A percentile compares a stretch with the other conserved stretches of the same genome.
Conservation (phyloP, 2,113 vertebrate genomes). For the Puntigrus tetrazona region DNA sequence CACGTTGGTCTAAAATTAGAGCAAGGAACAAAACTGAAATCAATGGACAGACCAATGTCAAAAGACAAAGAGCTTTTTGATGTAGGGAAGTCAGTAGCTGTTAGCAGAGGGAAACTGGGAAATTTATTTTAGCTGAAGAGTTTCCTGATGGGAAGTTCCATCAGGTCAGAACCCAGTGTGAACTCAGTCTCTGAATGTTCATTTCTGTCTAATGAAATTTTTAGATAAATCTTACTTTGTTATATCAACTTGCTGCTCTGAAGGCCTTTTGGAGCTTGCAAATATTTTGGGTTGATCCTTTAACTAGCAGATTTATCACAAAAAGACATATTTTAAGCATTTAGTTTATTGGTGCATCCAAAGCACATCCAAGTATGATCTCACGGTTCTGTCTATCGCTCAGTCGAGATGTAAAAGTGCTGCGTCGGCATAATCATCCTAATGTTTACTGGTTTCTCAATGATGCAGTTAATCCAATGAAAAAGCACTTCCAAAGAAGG, state of each 20-base stretch:
- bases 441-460: conserved; percentile 1
- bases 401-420: conserved; percentile 46
- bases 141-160: conserved; percentile 53
- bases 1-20: conserved; percentile 6
- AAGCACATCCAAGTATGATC: not conserved
- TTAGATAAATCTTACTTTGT: not conserved
- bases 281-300: not conserved
- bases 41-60: conserved; percentile 14
- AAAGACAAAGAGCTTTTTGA: conserved; percentile 31
- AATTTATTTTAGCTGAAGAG: conserved; percentile 46
- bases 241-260: not conserved
- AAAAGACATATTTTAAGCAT: not conserved
- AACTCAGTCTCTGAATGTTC: conserved; percentile 21
- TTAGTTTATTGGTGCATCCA: not conserved
- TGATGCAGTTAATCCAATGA: conserved; percentile 13
- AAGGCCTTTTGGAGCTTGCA: not conserved
- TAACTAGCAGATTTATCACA: not conserved
- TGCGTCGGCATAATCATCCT: not conserved
- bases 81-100: conserved; percentile 30
- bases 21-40: not conserved
- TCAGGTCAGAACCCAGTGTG: not conserved
- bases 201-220: conserved; percentile 7
- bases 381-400: conserved; percentile 21
- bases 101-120: conserved; percentile 36
- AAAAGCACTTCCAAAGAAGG: conserved; percentile 6